Base-by-base conservation (phyloP, 2,888 invertebrate genomes). In the Stenolophus ochropezus region DNA sequence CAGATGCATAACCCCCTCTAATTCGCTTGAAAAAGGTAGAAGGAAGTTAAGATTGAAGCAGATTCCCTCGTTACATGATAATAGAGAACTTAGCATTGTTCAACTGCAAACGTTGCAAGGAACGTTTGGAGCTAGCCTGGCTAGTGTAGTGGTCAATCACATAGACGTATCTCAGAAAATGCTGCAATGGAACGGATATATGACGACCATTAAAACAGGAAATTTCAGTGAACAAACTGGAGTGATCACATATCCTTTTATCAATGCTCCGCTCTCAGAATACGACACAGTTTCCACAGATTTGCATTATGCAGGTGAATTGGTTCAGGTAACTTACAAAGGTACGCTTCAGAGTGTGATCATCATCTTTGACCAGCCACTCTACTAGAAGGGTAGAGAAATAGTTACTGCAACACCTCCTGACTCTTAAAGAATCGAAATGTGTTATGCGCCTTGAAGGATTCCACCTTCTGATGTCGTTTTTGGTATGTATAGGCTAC, bases 311-410 rank as follows among this genome's bases (percentile, higher is more conserved):
- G 84, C 84, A 16, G 1, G 16, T 16, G 18, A 53, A 6, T 49
- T 49, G 11, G 4, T 4, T 49, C 49, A n/a, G n/a, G n/a, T n/a
- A 49, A 14, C 14, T 4, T 4, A 53, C 18, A 4, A 16, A 4
- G 2, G 4, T 4, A 16, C 14, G 2, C 4, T 14, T 1, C 25
- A n/a, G n/a, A n/a, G n/a, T n/a, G 83, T 83, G 51, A 79, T 85
- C 69, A 83, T 85, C 1, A 85, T 85, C n/a, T 85, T 85, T 47
- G 85, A 85, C 58, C 85, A 85, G 61, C 85, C 85, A 1, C 73
- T 86, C 2, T 85, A 85, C 73, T 20, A 73, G 1, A 86, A 85
- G 71, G 83, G 84, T 51, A 33, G 83, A 6, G 85, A 85, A 56
- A 84, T 85, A 16, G 79, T 85, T 0, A 58, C 65, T 0, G 21